Percentiles rank a stretch among this genome's conserved stretches.
Evolutionary conservation across 2,888 invertebrate species (phyloP).

Genomic region (Uropetala carovei): DNA sequence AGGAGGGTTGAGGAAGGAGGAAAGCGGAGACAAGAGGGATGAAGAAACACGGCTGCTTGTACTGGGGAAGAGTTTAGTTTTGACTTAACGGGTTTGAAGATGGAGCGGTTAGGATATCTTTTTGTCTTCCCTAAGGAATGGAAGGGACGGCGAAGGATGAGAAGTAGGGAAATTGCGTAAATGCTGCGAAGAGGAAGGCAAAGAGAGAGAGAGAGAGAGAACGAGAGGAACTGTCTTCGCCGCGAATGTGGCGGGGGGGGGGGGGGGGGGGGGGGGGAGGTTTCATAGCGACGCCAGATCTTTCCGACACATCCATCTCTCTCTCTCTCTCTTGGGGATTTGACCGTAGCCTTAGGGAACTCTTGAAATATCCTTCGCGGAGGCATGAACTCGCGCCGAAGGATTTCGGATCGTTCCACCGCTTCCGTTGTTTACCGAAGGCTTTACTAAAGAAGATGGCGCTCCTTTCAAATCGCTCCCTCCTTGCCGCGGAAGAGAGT

Average conservation of each 20-base stretch:
- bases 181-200: neutral
- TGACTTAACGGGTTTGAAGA: slow-evolving; percentile 3
- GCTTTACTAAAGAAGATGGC: slow-evolving; percentile 18
- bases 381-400: neutral
- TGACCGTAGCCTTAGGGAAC: neutral
- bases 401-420: neutral
- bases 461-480: neutral
- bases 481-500: neutral
- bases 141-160: neutral
- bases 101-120: neutral
- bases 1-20: too few relatives aligned
- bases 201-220: too few relatives aligned
- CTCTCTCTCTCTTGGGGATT: neutral
- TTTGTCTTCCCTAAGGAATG: neutral
- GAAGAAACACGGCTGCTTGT: slow-evolving; percentile 13
- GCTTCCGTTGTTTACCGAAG: neutral
- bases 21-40: neutral
- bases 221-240: neutral
- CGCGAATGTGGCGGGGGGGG: neutral
- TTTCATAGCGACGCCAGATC: neutral
- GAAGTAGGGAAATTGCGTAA: neutral
- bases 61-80: neutral
- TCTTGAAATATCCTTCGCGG: neutral
- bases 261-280: neutral
- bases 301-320: neutral